Evolutionary conservation across 2,113 vertebrate genomes (phyloP), one percentile per base, ranked within the genome.

Genomic region (Nannospalax galili): DNA sequence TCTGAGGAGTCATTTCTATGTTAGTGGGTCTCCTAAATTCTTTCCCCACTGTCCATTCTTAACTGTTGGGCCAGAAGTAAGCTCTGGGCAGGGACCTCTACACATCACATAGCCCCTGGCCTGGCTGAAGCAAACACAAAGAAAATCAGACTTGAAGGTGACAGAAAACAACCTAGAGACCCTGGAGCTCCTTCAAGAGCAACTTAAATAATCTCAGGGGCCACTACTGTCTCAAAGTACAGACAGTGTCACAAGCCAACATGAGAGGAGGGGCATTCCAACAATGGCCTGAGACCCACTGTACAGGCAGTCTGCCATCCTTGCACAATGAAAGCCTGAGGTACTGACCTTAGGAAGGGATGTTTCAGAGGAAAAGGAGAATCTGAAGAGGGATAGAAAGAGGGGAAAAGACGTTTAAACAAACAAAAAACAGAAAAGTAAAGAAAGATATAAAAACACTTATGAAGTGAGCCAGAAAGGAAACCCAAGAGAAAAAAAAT

Each of bases 161-260:
- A 90, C 30, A 8, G 35, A 8, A 92, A 80, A 64, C 19, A 82
- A 95, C 3, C 88, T 42, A 52, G 73, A 96, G 37, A 78, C 84
- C 10, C 35, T 19, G 42, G 60, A 95, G 24, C 26, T 77, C 20
- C 40, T 17, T 93, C 40, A 0, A 3, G 91, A 88, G 37, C 42
- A 78, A 56, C 75, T 35, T n/a, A 81, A 96, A 65, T 1, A 64
- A 60, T 75, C 65, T 77, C 7, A 32, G 90, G 60, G 88, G 80
- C 60, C 45, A n/a, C 35, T 4, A 40, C 45, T 80, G 73, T 84
- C 69, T 3, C 19, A 82, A 30, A 86, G 93, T 6, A 72, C 26
- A 89, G 35, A n/a, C n/a, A n/a, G n/a, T 77, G 45, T 88, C 87
- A 58, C 40, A 62, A 35, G 92, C 92, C 58, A 70, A 91, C 48